These are phyloP conservation scores for Micromesistius poutassou DNA, from an alignment of 2,797 vertebrate genomes.

Conservation along the genomic window DNA sequence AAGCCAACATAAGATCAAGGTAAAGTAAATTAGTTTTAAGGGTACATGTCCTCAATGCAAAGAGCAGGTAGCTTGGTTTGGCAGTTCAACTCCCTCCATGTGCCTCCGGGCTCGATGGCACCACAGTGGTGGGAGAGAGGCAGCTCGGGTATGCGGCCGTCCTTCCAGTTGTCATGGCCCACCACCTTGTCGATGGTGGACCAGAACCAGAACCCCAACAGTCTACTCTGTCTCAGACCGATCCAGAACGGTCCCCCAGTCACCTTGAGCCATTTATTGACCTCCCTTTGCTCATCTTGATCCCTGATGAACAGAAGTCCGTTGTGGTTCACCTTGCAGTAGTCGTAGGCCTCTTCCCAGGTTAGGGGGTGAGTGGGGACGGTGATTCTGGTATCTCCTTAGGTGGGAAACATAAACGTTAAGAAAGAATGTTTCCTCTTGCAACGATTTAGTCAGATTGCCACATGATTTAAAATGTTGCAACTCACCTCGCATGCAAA, in stretches of 20 bases:
- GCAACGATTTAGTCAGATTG: background rate
- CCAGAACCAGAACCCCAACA: conserved; percentile 71
- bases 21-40: background rate
- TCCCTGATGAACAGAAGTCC: conserved; percentile 43
- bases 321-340: background rate
- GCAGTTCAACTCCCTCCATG: conserved; percentile 54
- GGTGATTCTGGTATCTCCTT: conserved; percentile 40
- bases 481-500: background rate
- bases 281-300: fast-evolving
- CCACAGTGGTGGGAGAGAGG: conserved; percentile 45
- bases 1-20: too few species aligned
- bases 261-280: fast-evolving
- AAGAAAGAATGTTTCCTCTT: background rate
- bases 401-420: background rate
- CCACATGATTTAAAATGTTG: background rate
- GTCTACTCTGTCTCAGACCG: conserved; percentile 56
- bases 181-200: conserved; percentile 22
- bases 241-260: conserved; percentile 43
- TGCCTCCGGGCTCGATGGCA: conserved; percentile 22
- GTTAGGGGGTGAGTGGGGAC: fast-evolving
- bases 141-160: background rate
- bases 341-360: conserved; percentile 47
- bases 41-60: conserved; percentile 46
- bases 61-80: background rate
- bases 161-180: conserved; percentile 39